A percentile compares a stretch with the other conserved stretches of the same genome.
These are phyloP conservation scores for Pachyramphus minor DNA, from an alignment of 2,113 vertebrate species.

Conservation along the genomic window DNA sequence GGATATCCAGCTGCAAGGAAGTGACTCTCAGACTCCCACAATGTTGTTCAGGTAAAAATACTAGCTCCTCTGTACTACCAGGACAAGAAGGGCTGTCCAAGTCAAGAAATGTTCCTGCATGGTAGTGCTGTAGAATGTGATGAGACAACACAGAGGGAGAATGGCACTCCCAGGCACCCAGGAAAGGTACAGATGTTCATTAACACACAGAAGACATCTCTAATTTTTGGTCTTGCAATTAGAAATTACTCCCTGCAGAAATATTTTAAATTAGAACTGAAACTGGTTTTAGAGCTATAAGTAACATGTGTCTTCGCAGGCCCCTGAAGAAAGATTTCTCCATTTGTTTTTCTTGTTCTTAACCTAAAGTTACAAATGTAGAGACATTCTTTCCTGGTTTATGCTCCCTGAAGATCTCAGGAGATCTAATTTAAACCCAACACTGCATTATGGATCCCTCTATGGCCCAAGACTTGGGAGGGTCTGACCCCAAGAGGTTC, in stretches of 20 bases:
- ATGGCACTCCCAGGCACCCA: background rate
- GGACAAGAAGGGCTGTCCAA: background rate
- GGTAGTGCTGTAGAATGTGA: background rate
- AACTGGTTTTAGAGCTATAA: conserved; percentile 21
- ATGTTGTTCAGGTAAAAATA: background rate
- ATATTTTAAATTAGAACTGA: conserved; percentile 30
- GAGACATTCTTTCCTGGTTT: background rate
- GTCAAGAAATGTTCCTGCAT: background rate
- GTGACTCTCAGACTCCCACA: background rate
- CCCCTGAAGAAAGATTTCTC: conserved; percentile 19
- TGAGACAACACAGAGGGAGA: background rate
- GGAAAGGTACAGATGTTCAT: conserved; percentile 17
- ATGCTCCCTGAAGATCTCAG: background rate
- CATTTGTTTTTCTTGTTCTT: conserved; percentile 22
- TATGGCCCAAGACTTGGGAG: background rate
- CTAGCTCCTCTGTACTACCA: background rate
- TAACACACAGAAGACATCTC: background rate
- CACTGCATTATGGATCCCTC: background rate
- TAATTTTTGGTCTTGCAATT: conserved; percentile 15
- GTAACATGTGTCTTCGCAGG: background rate
- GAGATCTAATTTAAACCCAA: background rate
- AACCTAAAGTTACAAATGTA: background rate
- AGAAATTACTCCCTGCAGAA: background rate
- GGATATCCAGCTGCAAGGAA: background rate
- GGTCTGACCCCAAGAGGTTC: background rate